phyloP scores from a whole-genome alignment of 2,888 invertebrate species.

The Pachymerium ferrugineum region DNA sequence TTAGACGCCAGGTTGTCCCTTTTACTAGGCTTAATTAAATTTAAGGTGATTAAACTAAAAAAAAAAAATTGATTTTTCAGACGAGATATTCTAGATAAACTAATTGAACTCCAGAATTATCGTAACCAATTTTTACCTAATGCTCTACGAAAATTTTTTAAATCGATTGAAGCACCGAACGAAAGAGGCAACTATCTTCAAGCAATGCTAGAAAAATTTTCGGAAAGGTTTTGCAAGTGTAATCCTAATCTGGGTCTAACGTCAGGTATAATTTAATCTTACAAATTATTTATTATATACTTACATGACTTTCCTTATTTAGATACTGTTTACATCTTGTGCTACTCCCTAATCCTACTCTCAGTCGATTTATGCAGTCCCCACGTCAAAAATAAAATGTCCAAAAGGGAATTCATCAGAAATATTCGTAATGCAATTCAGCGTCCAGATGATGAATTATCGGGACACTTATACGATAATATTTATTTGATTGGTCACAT shows the following conservation, averaged over 20 bases:
- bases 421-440: slow-evolving; percentile 50
- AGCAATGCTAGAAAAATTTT: slow-evolving; percentile 50
- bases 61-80: slow-evolving; percentile 35
- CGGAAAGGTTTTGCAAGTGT: slow-evolving; percentile 49
- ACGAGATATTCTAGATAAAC: slow-evolving; percentile 45
- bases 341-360: slow-evolving; percentile 52
- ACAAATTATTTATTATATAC: too few species aligned
- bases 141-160: slow-evolving; percentile 50
- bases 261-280: slow-evolving; percentile 44
- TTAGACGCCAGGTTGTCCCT: slow-evolving; percentile 45
- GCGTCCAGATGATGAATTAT: slow-evolving; percentile 47
- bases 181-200: slow-evolving; percentile 49
- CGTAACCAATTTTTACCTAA: slow-evolving; percentile 51
- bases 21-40: not conserved
- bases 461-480: slow-evolving; percentile 53
- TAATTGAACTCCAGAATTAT: slow-evolving; percentile 50
- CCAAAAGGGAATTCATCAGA: slow-evolving; percentile 53
- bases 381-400: slow-evolving; percentile 54
- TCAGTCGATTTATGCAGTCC: slow-evolving; percentile 52
- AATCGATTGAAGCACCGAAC: slow-evolving; percentile 49
- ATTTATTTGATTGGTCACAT: slow-evolving; percentile 52
- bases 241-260: slow-evolving; percentile 49
- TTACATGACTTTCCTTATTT: slow-evolving; percentile 39
- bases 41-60: not conserved
- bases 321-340: slow-evolving; percentile 51